These are phyloP conservation scores for Andrena haemorrhoa DNA, from an alignment of 2,888 invertebrate genomes.

Conservation along the genomic window DNA sequence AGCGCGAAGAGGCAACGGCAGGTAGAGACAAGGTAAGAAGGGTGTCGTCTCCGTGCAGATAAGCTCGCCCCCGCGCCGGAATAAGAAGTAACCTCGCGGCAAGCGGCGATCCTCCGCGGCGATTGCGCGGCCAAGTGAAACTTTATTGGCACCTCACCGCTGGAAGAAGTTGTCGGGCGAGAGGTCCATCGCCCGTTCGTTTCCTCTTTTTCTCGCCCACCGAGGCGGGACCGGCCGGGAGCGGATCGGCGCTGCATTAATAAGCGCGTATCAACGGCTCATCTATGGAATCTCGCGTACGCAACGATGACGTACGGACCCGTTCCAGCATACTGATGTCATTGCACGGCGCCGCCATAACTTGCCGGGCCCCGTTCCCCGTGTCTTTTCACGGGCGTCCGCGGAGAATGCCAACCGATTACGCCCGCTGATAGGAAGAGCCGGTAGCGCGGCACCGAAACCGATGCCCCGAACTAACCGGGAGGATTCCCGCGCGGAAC, in stretches of 20 bases:
- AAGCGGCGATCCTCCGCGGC: slow-evolving; percentile 56
- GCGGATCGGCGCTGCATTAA: slow-evolving; percentile 58
- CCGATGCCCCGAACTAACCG: slow-evolving; percentile 18
- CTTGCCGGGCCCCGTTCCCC: slow-evolving; percentile 62
- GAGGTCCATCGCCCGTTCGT: neutral
- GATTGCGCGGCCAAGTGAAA: slow-evolving; percentile 62
- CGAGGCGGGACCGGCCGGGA: neutral
- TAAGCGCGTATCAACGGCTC: slow-evolving; percentile 77
- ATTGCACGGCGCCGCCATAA: slow-evolving; percentile 81
- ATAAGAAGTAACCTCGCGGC: slow-evolving; percentile 65
- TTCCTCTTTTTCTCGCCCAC: slow-evolving; percentile 23
- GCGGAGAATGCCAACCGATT: slow-evolving; percentile 79
- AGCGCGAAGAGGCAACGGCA: slow-evolving; percentile 36
- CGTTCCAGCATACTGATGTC: slow-evolving; percentile 81
- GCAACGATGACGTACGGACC: slow-evolving; percentile 80
- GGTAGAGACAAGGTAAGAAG: slow-evolving; percentile 44
- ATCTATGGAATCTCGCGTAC: slow-evolving; percentile 80
- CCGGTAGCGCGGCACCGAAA: slow-evolving; percentile 65
- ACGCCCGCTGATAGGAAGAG: slow-evolving; percentile 74
- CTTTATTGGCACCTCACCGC: slow-evolving; percentile 61
- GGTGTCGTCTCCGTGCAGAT: slow-evolving; percentile 46
- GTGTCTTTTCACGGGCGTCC: slow-evolving; percentile 61
- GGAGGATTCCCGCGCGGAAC: slow-evolving; percentile 56
- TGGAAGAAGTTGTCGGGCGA: slow-evolving; percentile 62
- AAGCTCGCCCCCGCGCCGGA: slow-evolving; percentile 61